Percentiles rank a stretch among this genome's conserved stretches.
These are phyloP conservation scores for Anhinga anhinga DNA, from an alignment of 2,113 vertebrate species.

Conservation along the genomic window DNA sequence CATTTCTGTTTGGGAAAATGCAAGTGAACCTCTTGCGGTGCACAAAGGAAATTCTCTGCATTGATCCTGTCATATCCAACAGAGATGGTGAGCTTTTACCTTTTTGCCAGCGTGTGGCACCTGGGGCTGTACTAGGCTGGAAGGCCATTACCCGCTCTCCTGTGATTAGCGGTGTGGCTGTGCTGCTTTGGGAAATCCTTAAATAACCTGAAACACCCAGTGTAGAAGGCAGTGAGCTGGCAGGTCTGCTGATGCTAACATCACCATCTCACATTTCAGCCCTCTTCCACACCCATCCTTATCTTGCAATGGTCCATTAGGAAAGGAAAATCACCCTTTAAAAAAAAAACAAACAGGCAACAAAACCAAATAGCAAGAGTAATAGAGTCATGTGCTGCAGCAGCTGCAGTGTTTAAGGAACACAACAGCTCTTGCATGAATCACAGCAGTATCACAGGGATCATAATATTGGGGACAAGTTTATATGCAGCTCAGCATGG, in stretches of 20 bases:
- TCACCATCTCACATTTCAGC: background rate
- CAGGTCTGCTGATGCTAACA: background rate
- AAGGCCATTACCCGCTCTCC: background rate
- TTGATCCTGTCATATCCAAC: background rate
- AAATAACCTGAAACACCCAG: background rate
- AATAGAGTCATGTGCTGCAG: background rate
- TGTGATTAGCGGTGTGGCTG: background rate
- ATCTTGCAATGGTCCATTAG: background rate
- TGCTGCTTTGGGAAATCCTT: background rate
- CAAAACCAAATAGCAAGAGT: background rate
- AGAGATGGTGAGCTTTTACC: background rate
- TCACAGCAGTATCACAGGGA: background rate
- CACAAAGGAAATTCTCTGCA: background rate
- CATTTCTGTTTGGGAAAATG: background rate
- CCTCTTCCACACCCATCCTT: background rate
- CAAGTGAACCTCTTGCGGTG: background rate
- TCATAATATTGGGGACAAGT: background rate
- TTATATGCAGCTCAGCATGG: background rate
- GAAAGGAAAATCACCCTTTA: background rate
- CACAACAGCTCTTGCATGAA: background rate
- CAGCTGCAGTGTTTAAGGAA: background rate
- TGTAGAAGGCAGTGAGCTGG: background rate
- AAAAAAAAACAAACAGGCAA: background rate
- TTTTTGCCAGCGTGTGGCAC: background rate
- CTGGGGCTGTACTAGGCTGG: background rate